These are phyloP conservation scores for Eueides isabella DNA, from an alignment of 1,140 invertebrate species.

Conservation along the genomic window DNA sequence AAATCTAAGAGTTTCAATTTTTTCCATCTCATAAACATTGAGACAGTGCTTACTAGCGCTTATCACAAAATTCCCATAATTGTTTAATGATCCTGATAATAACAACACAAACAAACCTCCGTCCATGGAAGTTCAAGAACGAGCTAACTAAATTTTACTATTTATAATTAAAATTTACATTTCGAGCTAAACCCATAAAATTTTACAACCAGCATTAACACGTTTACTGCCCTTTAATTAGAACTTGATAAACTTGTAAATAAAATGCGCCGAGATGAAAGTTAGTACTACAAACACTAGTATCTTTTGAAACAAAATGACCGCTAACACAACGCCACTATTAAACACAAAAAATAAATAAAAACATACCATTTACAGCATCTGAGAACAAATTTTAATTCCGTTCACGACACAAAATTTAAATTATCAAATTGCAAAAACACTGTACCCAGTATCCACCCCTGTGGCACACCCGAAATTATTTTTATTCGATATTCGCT, in stretches of 20 bases:
- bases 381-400: constrained; percentile 60
- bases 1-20: background rate
- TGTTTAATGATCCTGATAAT: constrained; percentile 48
- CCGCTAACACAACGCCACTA: constrained; percentile 62
- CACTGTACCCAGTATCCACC: constrained; percentile 62
- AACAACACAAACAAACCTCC: constrained; percentile 49
- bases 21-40: constrained; percentile 15
- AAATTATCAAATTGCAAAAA: constrained; percentile 42
- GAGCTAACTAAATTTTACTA: constrained; percentile 49
- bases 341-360: constrained; percentile 67
- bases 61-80: constrained; percentile 49
- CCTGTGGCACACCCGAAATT: constrained; percentile 57
- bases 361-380: constrained; percentile 74
- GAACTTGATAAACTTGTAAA: constrained; percentile 69
- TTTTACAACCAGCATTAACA: constrained; percentile 59
- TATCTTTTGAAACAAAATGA: constrained; percentile 61
- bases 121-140: constrained; percentile 61
- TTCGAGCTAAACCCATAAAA: constrained; percentile 68
- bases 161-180: constrained; percentile 65
- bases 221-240: constrained; percentile 71
- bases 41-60: constrained; percentile 13
- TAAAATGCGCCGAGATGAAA: constrained; percentile 64
- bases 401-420: constrained; percentile 53
- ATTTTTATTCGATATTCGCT: constrained; percentile 60
- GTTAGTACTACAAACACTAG: constrained; percentile 53